Percentiles rank a stretch among this genome's conserved stretches.
phyloP scores from a whole-genome alignment of 2,888 invertebrate genomes.

The Eubasilissa splendida region DNA sequence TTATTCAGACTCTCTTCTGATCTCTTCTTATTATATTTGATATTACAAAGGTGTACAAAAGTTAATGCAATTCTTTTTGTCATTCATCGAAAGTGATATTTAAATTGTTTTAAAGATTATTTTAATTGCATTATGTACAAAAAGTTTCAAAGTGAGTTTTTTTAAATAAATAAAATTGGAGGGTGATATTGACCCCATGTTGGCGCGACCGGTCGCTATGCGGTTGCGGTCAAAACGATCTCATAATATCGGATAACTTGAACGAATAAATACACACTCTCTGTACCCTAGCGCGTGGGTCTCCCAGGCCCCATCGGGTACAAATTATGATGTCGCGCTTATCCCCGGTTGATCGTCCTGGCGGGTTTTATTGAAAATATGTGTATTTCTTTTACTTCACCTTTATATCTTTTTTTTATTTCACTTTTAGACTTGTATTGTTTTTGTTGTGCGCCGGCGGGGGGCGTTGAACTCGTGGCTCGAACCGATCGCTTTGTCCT shows the following conservation, averaged over 20 bases:
- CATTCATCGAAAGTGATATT: no score
- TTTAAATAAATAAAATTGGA: no score
- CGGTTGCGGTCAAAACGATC: constrained; percentile 21
- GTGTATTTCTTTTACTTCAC: constrained; percentile 8
- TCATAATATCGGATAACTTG: constrained; percentile 29
- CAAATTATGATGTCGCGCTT: constrained; percentile 18
- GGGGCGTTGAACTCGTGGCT: not conserved
- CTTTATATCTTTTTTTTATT: not conserved
- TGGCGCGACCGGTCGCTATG: not conserved
- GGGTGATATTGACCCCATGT: no score
- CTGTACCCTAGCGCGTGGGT: constrained; percentile 1
- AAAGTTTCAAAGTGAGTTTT: no score
- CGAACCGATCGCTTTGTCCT: not conserved
- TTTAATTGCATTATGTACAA: no score
- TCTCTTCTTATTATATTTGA: no score
- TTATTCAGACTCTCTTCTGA: no score
- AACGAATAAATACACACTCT: constrained; percentile 18
- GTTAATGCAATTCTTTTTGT: no score
- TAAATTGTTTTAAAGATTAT: no score
- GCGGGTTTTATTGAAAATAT: constrained; percentile 18
- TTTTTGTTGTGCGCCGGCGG: constrained; percentile 7
- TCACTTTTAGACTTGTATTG: constrained; percentile 15
- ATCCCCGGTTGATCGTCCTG: not conserved
- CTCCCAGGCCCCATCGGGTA: not conserved
- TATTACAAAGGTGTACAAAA: no score